phyloP scores from a whole-genome alignment of 1,140 invertebrate species.

The Micrasema longulum region DNA sequence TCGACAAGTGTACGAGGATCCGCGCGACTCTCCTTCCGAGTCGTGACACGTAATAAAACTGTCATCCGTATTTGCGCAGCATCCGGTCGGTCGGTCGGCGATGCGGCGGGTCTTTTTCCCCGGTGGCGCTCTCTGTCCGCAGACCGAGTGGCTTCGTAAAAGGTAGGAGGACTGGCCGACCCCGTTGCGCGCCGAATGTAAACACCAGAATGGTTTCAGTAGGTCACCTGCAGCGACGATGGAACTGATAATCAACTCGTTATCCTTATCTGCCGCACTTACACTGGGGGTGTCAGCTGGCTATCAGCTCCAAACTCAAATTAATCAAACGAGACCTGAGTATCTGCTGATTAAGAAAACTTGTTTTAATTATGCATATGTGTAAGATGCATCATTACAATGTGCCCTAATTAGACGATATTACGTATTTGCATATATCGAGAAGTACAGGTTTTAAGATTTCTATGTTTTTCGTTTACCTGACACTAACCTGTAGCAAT shows the following conservation, averaged over 20 bases:
- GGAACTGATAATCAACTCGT: conserved; percentile 14
- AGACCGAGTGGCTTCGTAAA: too few species aligned
- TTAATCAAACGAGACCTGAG: too few species aligned
- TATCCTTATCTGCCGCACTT: conserved; percentile 24
- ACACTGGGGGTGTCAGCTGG: neutral
- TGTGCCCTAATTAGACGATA: too few species aligned
- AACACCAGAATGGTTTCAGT: conserved; percentile 19
- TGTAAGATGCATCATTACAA: too few species aligned
- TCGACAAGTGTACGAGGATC: conserved; percentile 1
- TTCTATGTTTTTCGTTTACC: too few species aligned
- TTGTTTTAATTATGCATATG: too few species aligned
- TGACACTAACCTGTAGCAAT: too few species aligned
- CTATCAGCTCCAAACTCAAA: neutral
- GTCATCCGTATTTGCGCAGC: conserved; percentile 1
- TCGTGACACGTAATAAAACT: conserved; percentile 4
- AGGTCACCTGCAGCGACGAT: conserved; percentile 14
- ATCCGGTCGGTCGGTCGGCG: neutral
- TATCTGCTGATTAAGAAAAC: too few species aligned
- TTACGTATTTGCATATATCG: too few species aligned
- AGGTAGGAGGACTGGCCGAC: too few species aligned
- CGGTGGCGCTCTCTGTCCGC: neutral
- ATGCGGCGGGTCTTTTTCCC: neutral
- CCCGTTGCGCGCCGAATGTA: conserved; percentile 11
- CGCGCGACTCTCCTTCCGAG: neutral
- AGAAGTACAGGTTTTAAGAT: too few species aligned